These are phyloP conservation scores for Pomacea canaliculata DNA, from an alignment of 2,888 invertebrate species.

Conservation along the genomic window DNA sequence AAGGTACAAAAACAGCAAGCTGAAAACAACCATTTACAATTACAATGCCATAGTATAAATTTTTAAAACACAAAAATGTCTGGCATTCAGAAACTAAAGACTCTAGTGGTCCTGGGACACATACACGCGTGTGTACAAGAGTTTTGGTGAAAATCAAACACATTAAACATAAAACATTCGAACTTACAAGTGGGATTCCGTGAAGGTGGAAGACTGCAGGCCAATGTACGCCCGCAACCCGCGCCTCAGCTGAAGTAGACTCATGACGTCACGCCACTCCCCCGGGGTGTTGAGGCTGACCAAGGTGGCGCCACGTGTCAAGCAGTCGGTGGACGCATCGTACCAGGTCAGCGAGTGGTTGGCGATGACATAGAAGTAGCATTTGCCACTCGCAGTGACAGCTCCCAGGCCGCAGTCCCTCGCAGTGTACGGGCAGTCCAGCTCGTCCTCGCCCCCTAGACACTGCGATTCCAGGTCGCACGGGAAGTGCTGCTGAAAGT, in stretches of 20 bases:
- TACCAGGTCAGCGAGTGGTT: not conserved
- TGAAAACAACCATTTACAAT: no score
- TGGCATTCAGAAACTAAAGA: no score
- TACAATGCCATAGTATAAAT: no score
- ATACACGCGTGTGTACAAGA: no score
- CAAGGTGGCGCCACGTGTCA: not conserved
- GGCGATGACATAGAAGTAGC: not conserved
- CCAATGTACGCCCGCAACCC: not conserved
- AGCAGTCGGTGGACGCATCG: not conserved
- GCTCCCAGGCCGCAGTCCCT: not conserved
- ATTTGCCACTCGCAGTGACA: not conserved
- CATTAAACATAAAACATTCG: no score
- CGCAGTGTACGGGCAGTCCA: constrained; percentile 9
- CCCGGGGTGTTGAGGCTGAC: not conserved
- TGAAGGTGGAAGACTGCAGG: not conserved
- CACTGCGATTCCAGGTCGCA: not conserved
- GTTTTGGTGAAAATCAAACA: no score
- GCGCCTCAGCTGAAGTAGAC: not conserved
- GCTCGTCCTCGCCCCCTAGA: constrained; percentile 1
- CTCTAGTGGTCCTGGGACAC: no score
- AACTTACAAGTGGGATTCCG: not conserved
- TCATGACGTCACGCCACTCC: not conserved
- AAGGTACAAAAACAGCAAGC: no score
- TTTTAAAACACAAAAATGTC: no score
- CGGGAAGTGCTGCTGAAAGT: constrained; percentile 3